Percentiles rank a stretch among this genome's conserved stretches.
Evolutionary conservation across 1,140 invertebrate genomes (phyloP).

Genomic region (Euschistus heros): DNA sequence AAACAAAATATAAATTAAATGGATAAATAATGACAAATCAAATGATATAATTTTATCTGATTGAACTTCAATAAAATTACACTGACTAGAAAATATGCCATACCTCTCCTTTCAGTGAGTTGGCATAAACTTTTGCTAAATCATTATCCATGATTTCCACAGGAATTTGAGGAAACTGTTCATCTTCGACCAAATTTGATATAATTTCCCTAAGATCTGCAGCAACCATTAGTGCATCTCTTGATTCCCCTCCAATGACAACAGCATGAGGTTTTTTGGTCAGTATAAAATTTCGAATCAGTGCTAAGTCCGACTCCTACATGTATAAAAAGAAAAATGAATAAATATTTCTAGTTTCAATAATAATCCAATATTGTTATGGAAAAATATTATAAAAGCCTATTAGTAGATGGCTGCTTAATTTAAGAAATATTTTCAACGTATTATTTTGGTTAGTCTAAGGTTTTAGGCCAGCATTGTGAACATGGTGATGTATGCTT

Average conservation of each 20-base stretch:
- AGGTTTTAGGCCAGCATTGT: too few relatives aligned
- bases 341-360: neutral
- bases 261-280: slow-evolving; percentile 91
- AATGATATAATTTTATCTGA: too few relatives aligned
- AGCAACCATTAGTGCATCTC: slow-evolving; percentile 75
- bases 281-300: slow-evolving; percentile 74
- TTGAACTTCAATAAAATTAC: neutral
- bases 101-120: slow-evolving; percentile 73
- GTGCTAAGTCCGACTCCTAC: slow-evolving; percentile 67
- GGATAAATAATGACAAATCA: too few relatives aligned
- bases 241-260: slow-evolving; percentile 79
- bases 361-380: too few relatives aligned
- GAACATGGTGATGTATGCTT: too few relatives aligned
- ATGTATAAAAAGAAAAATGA: slow-evolving; percentile 21
- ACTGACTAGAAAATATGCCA: slow-evolving; percentile 25
- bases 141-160: slow-evolving; percentile 92
- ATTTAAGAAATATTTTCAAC: too few relatives aligned
- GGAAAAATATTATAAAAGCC: too few relatives aligned
- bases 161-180: slow-evolving; percentile 76
- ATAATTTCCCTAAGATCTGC: slow-evolving; percentile 73
- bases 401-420: too few relatives aligned
- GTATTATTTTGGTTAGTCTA: too few relatives aligned
- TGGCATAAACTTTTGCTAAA: slow-evolving; percentile 77
- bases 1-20: too few relatives aligned
- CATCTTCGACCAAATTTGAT: slow-evolving; percentile 61